These are phyloP conservation scores for Drosophila trapezifrons DNA, from an alignment of 1,140 invertebrate genomes.

Conservation along the genomic window DNA sequence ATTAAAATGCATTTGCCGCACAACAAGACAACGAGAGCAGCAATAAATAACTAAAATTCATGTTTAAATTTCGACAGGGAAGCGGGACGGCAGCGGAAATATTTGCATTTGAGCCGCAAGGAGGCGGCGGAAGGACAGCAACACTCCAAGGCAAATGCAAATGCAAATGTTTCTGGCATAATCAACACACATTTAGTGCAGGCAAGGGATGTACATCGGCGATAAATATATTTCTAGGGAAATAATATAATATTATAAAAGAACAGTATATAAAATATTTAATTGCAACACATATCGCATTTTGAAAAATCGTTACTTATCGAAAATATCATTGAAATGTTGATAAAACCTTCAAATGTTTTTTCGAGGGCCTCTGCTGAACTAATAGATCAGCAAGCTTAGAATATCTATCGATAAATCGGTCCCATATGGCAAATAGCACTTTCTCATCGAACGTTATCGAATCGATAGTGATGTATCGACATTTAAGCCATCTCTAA, in stretches of 20 bases:
- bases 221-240: no score
- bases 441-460: background rate
- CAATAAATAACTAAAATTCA: slow-evolving; percentile 79
- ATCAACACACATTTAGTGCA: slow-evolving; percentile 32
- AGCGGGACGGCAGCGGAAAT: slow-evolving; percentile 34
- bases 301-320: background rate
- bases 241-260: background rate
- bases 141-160: slow-evolving; percentile 63
- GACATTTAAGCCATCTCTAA: background rate
- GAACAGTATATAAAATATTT: background rate
- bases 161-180: slow-evolving; percentile 62
- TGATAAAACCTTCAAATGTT: background rate
- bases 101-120: slow-evolving; percentile 61
- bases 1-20: slow-evolving; percentile 79
- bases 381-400: no score
- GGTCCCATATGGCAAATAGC: background rate
- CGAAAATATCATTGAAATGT: background rate
- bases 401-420: background rate
- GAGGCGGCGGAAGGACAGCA: slow-evolving; percentile 22
- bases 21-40: slow-evolving; percentile 58
- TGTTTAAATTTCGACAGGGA: slow-evolving; percentile 68
- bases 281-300: background rate
- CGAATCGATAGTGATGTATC: background rate
- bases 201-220: background rate
- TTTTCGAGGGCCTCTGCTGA: background rate